These are phyloP conservation scores for Mesochorus sp. DNA, from an alignment of 2,888 invertebrate species.

Conservation along the genomic window DNA sequence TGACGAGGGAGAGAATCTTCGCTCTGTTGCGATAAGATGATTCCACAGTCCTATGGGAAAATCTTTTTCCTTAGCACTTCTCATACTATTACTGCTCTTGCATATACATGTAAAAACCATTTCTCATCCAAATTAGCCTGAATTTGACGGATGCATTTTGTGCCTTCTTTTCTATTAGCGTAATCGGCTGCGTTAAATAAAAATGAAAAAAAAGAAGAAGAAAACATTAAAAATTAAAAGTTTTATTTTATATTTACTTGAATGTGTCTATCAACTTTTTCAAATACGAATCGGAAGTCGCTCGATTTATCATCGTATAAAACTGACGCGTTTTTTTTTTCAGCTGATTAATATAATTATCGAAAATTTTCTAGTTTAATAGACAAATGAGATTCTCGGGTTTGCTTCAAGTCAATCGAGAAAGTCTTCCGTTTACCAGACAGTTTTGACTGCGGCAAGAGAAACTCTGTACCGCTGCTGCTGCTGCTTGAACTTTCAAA, in stretches of 20 bases:
- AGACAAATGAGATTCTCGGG: background rate
- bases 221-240: too few species aligned
- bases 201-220: slow-evolving; percentile 1
- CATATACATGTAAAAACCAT: background rate
- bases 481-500: slow-evolving; percentile 21
- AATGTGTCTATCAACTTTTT: background rate
- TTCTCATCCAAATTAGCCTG: background rate
- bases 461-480: too few species aligned
- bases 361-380: slow-evolving; percentile 26
- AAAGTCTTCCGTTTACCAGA: slow-evolving; percentile 22
- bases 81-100: background rate
- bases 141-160: background rate
- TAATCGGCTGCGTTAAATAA: background rate
- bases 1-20: slow-evolving; percentile 42
- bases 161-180: too few species aligned
- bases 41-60: slow-evolving; percentile 32
- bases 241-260: slow-evolving; percentile 48
- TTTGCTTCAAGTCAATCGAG: slow-evolving; percentile 20
- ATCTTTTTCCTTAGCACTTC: slow-evolving; percentile 25
- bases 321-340: background rate
- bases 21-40: slow-evolving; percentile 39
- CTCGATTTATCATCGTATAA: background rate
- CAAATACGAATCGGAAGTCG: background rate
- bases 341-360: slow-evolving; percentile 26
- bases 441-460: background rate